These are phyloP conservation scores for Tenthredo livida DNA, from an alignment of 2,888 invertebrate species.

Conservation along the genomic window DNA sequence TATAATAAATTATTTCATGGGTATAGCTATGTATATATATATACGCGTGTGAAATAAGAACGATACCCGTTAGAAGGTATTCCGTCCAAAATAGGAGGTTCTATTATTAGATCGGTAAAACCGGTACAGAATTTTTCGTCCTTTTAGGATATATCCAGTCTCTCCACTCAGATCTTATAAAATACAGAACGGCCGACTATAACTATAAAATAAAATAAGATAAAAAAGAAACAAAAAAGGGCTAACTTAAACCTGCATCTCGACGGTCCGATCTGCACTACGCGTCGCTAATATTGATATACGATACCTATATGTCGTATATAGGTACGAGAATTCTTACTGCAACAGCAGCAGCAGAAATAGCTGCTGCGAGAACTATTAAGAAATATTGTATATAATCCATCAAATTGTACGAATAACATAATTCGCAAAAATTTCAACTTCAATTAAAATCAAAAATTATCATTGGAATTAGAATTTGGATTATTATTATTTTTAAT, in stretches of 20 bases:
- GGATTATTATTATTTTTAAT: not conserved
- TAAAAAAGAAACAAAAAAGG: not conserved
- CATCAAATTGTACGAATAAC: too few species aligned
- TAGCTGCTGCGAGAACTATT: too few species aligned
- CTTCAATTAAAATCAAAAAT: not conserved
- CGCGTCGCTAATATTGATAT: not conserved
- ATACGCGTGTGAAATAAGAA: conserved; percentile 35
- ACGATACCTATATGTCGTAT: too few species aligned
- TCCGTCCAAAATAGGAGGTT: conserved; percentile 68
- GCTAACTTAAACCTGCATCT: not conserved
- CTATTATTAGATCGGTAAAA: conserved; percentile 68
- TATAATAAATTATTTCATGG: not conserved
- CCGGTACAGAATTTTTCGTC: conserved; percentile 66
- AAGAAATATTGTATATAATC: not conserved
- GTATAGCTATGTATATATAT: not conserved
- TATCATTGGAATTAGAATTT: too few species aligned
- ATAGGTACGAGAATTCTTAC: not conserved
- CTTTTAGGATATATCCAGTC: conserved; percentile 62
- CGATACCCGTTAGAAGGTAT: conserved; percentile 40
- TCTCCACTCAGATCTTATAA: not conserved
- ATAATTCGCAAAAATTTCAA: not conserved
- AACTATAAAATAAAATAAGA: not conserved
- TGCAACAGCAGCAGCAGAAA: not conserved
- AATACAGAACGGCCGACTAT: not conserved
- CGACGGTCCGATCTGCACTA: not conserved